phyloP scores from a whole-genome alignment of 2,888 invertebrate genomes.

The Gortyna flavago region DNA sequence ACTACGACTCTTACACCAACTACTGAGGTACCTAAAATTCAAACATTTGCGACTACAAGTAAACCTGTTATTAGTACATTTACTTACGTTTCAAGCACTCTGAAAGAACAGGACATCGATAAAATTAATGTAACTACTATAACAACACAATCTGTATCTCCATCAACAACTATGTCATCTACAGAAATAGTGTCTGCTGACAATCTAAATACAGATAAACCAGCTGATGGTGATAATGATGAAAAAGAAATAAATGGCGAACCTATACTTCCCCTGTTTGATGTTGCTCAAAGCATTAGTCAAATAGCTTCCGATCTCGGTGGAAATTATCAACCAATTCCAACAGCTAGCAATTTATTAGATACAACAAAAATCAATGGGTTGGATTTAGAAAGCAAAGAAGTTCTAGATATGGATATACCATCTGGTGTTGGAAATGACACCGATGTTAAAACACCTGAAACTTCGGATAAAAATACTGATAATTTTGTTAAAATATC shows the following conservation, averaged over 20 bases:
- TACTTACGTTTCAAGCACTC: conserved; percentile 61
- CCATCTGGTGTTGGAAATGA: conserved; percentile 73
- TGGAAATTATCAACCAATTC: conserved; percentile 79
- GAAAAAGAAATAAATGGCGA: conserved; percentile 69
- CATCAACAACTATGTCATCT: conserved; percentile 81
- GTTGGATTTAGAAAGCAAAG: conserved; percentile 84
- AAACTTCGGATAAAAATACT: conserved; percentile 61
- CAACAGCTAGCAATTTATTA: conserved; percentile 80
- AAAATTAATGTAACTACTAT: conserved; percentile 82
- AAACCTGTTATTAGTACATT: conserved; percentile 65
- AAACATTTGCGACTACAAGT: conserved; percentile 53
- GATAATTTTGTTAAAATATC: conserved; percentile 85
- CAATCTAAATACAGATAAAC: conserved; percentile 62
- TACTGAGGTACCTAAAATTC: conserved; percentile 45
- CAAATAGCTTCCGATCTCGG: conserved; percentile 88
- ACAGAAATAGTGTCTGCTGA: conserved; percentile 76
- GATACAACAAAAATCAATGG: conserved; percentile 77
- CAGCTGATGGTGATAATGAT: conserved; percentile 44
- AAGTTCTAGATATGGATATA: conserved; percentile 84
- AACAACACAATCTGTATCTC: conserved; percentile 86
- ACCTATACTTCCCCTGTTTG: conserved; percentile 79
- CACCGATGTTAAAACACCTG: conserved; percentile 62
- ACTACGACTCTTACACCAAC: conserved; percentile 49
- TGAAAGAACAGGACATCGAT: conserved; percentile 71
- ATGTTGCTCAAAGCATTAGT: conserved; percentile 87